Conservation (phyloP, 2,113 vertebrate genomes). For the Chaetura pelagica region DNA sequence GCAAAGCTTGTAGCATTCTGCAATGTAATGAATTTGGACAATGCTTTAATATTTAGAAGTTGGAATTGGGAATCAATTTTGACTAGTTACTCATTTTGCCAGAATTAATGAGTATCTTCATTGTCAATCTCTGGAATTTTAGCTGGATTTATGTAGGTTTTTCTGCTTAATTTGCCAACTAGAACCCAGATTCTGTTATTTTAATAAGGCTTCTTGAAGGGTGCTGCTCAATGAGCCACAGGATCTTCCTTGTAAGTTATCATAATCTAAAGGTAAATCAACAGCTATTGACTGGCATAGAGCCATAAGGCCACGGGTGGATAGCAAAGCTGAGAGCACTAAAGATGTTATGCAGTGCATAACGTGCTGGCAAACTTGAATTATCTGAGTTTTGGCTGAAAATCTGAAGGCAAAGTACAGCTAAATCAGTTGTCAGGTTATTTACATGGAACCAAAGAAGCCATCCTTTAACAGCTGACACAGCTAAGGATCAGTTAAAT, state of each 20-base stretch:
- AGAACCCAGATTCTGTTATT: not conserved
- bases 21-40: not conserved
- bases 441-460: not conserved
- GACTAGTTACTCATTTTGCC: not conserved
- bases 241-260: not conserved
- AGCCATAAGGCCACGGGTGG: rapidly evolving
- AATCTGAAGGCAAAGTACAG: not conserved
- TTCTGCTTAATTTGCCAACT: not conserved
- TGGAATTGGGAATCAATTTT: not conserved
- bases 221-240: not conserved
- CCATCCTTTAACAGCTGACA: rapidly evolving
- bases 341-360: not conserved
- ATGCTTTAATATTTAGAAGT: not conserved
- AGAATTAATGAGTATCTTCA: not conserved
- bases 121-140: not conserved
- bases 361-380: not conserved
- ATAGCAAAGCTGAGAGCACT: rapidly evolving
- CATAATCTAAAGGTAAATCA: not conserved
- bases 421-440: not conserved
- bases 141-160: not conserved
- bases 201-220: not conserved
- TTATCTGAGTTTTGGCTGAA: not conserved
- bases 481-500: not conserved
- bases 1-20: not conserved
- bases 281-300: not conserved